phyloP scores from a whole-genome alignment of 2,113 vertebrate species.

The Megaceryle torquata region DNA sequence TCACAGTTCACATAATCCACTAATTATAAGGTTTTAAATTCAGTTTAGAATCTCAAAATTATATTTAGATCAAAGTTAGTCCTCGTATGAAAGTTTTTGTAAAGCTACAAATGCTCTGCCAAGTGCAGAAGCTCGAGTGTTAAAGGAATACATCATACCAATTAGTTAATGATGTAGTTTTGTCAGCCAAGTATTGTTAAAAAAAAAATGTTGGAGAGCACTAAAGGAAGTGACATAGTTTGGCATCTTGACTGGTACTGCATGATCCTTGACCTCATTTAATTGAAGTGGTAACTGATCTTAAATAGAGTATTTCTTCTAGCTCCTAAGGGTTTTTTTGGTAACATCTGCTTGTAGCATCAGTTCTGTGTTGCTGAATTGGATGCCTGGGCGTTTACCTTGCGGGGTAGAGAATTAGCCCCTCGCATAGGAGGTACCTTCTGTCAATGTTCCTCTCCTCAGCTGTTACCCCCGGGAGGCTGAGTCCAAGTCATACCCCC shows the following conservation, averaged over 20 bases:
- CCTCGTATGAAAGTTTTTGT: neutral
- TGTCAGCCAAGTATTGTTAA: constrained; percentile 11
- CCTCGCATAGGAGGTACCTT: neutral
- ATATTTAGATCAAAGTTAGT: neutral
- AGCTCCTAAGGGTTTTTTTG: neutral
- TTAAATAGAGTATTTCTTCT: neutral
- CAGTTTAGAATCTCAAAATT: neutral
- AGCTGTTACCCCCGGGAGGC: neutral
- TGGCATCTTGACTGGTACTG: neutral
- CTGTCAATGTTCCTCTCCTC: neutral
- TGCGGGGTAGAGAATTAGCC: accelerated
- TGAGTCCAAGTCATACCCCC: neutral
- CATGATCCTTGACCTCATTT: neutral
- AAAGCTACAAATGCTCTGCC: neutral
- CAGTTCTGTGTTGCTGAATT: neutral
- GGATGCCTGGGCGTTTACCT: neutral
- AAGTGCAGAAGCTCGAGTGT: neutral
- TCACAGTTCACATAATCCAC: neutral
- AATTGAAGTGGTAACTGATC: neutral
- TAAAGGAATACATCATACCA: constrained; percentile 31
- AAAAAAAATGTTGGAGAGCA: neutral
- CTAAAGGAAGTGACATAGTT: constrained; percentile 37
- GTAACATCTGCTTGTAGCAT: neutral
- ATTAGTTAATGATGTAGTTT: constrained; percentile 34
- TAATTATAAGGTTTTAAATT: neutral